Evolutionary conservation across 2,888 invertebrate genomes (phyloP), one percentile per base, ranked within the genome.

Genomic region (Melipona beecheii): DNA sequence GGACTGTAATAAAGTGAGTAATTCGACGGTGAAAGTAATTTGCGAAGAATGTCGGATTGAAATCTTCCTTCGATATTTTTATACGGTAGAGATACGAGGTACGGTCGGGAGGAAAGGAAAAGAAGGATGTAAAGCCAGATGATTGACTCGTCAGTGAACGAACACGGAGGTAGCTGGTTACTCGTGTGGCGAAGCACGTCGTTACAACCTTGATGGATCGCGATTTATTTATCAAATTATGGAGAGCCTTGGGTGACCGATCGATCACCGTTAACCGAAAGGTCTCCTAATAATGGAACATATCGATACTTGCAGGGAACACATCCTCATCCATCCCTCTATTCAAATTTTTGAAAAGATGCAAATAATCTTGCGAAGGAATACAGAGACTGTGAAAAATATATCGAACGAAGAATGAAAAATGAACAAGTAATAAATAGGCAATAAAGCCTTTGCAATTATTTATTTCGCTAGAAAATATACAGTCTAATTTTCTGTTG

Each of bases 171-270:
- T 43, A 2, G 31, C 15, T 27, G 65, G 43, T 43, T 43, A n/a
- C 43, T 24, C 43, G n/a, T 6, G 43, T 24, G 1, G 43, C 43
- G 43, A 43, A 43, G n/a, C 9, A 24, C 27, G 21, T 52, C 21
- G n/a, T 24, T 36, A 24, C n/a, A 24, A 5, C n/a, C 27, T 9
- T 56, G 75, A 75, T 66, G 43, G 66, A 75, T 75, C 66, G 11
- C 21, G 54, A 75, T 75, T 68, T 56, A 66, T 75, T 43, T 21
- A 15, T 27, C 27, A 72, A 60, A 72, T 27, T 49, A 27, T 17
- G 15, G 15, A 50, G 15, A n/a, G 43, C 24, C 24, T 54, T 4
- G 5, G 2, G 54, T 17, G 21, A 36, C 15, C 54, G 56, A 66
- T 75, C 66, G 66, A 66, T 66, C 75, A 74, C 19, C 15, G 36